Conservation (phyloP, 2,888 invertebrate genomes). For the Bedellia somnulentella region DNA sequence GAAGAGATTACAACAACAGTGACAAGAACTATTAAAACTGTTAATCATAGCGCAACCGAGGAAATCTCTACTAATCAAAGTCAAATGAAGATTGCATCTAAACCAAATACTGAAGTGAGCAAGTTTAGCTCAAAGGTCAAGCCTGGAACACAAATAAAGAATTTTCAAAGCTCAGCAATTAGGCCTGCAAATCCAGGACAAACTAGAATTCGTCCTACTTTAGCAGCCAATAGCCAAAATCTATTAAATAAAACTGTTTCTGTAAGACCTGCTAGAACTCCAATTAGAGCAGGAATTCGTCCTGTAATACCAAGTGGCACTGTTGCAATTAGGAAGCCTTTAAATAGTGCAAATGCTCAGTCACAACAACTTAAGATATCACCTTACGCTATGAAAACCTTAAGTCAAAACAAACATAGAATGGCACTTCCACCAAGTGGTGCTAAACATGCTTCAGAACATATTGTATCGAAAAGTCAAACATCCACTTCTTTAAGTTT, state of each 20-base stretch:
- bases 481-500: too few species aligned
- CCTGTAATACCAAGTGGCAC: constrained; percentile 15
- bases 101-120: constrained; percentile 12
- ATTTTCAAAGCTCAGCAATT: constrained; percentile 25
- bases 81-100: neutral
- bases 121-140: constrained; percentile 13
- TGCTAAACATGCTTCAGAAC: too few species aligned
- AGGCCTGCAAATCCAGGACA: constrained; percentile 22
- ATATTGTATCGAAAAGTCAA: too few species aligned
- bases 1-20: constrained; percentile 53
- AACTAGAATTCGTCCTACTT: neutral
- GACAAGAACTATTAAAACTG: constrained; percentile 44
- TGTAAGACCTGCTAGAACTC: constrained; percentile 16
- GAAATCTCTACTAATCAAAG: constrained; percentile 16
- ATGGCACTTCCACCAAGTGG: neutral
- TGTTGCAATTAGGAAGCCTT: neutral
- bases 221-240: too few species aligned
- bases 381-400: neutral
- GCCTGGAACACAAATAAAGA: constrained; percentile 16
- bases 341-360: neutral
- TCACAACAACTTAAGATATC: neutral
- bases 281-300: too few species aligned
- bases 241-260: constrained; percentile 10
- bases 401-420: neutral
- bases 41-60: constrained; percentile 36